phyloP scores from a whole-genome alignment of 2,797 vertebrate species.

The Paratrypauchen microcephalus region DNA sequence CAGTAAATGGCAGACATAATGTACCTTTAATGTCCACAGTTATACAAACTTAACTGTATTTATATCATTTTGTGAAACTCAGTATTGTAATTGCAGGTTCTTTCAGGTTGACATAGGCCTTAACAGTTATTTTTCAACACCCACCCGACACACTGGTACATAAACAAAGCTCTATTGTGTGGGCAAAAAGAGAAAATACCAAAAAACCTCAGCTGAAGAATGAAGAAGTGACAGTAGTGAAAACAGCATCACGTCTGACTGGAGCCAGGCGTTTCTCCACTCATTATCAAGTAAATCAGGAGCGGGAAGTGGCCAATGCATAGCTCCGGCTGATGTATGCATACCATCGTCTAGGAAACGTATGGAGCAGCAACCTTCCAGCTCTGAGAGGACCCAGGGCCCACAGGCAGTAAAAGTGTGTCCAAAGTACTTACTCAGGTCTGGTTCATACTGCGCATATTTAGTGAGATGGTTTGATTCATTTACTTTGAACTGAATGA shows the following conservation, averaged over 20 bases:
- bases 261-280: constrained; percentile 25
- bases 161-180: constrained; percentile 59
- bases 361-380: constrained; percentile 28
- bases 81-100: neutral
- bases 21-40: too few relatives aligned
- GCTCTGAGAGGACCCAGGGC: constrained; percentile 37
- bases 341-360: constrained; percentile 45
- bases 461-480: constrained; percentile 23
- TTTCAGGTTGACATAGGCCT: neutral
- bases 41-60: neutral
- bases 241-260: constrained; percentile 34
- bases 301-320: constrained; percentile 46
- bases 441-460: constrained; percentile 20
- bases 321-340: constrained; percentile 44
- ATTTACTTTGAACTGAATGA: constrained; percentile 43
- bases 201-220: constrained; percentile 32
- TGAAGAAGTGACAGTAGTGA: constrained; percentile 55
- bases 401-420: constrained; percentile 4
- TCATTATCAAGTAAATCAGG: constrained; percentile 55
- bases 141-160: constrained; percentile 25
- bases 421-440: constrained; percentile 10
- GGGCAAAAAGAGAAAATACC: constrained; percentile 31
- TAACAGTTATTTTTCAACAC: constrained; percentile 11
- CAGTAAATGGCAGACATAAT: too few relatives aligned
- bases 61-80: neutral